Base-by-base conservation (phyloP, 2,888 invertebrate species). In the Caenorhabditis parvicauda region DNA sequence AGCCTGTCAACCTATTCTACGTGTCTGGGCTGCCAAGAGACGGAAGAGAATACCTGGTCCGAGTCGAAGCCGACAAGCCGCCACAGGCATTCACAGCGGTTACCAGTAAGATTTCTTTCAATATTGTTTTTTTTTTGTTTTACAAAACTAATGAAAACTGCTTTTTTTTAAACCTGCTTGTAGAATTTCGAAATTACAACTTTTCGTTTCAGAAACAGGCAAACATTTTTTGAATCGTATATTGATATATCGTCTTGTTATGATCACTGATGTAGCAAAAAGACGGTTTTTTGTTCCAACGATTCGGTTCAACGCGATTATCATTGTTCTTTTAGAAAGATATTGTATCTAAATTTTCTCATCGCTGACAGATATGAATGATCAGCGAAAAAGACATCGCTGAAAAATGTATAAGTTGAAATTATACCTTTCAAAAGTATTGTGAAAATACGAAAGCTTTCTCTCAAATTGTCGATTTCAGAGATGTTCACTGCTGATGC, bases 11-110 rank as follows among this genome's bases (percentile, higher is more conserved):
- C n/a, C 56, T 69, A 9, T 60, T 59, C 49, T 63, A 65, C 42
- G 42, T 66, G 5, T 42, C 56, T 5, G 56, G 61, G 32, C 29
- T 70, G 27, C 47, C 51, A 28, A 29, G 67, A 17, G 60, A 67
- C 38, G 66, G 62, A 22, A 9, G 43, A 0, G 63, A 63, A 44
- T 70, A 67, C 49, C 53, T 51, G 5, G 59, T 70, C 29, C 59
- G 70, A 5, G 64, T 70, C 2, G 70, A 70, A 25, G 28, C 70
- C 7, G 70, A 70, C 38, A 53, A 43, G 41, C 64, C 64, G 7
- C 52, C 58, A 39, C 37, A 44, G 7, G 49, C 60, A 17, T 64
- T 70, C 48, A 38, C 52, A n/a, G 60, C 70, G 19, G 67, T 66
- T 35, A 68, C 64, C 2, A 62, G 61, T 43, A 24, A 38, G 21